A percentile compares a stretch with the other conserved stretches of the same genome.
These are phyloP conservation scores for Eriosoma lanigerum DNA, from an alignment of 1,140 invertebrate species.

Conservation along the genomic window DNA sequence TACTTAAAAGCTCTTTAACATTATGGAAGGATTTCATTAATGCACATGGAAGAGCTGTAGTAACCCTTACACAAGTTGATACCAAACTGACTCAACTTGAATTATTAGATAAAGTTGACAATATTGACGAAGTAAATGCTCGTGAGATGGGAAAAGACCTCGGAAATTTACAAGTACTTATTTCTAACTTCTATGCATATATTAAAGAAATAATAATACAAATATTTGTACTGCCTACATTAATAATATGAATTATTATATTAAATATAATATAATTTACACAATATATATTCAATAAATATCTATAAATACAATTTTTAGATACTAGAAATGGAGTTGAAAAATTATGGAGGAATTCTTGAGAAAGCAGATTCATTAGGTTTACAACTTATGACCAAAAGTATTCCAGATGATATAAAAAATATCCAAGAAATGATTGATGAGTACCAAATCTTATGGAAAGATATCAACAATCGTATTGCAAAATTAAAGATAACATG, in stretches of 20 bases:
- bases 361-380: conserved; percentile 65
- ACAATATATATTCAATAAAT: not conserved
- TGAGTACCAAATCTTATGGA: conserved; percentile 69
- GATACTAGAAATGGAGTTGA: conserved; percentile 64
- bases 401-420: conserved; percentile 62
- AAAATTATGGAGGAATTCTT: conserved; percentile 61
- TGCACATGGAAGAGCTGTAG: conserved; percentile 69
- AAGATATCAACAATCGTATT: conserved; percentile 64
- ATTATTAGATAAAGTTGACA: conserved; percentile 62
- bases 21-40: conserved; percentile 67
- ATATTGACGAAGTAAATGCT: conserved; percentile 55
- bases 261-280: not conserved
- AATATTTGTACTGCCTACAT: no score
- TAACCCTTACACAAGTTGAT: conserved; percentile 70
- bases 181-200: no score
- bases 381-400: conserved; percentile 63
- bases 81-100: conserved; percentile 69
- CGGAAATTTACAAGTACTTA: conserved; percentile 47
- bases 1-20: conserved; percentile 15
- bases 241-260: not conserved
- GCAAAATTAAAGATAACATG: conserved; percentile 59
- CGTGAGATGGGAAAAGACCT: conserved; percentile 50
- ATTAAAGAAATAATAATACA: not conserved
- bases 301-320: conserved; percentile 55
- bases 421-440: conserved; percentile 68